Base-by-base conservation (phyloP, 2,113 vertebrate genomes). In the Bubo blakistoni region DNA sequence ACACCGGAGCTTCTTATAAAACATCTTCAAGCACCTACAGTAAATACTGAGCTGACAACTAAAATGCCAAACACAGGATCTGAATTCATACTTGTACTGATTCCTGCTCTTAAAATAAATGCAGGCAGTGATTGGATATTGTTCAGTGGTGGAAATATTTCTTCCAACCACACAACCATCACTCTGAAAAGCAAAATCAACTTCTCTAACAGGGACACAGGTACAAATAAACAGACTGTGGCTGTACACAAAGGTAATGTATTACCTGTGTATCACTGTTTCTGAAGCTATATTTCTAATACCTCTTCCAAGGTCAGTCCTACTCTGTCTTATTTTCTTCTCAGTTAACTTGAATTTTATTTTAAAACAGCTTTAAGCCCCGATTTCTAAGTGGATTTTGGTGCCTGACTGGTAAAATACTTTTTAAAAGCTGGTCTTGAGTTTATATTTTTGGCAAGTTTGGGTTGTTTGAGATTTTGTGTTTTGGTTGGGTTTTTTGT, bases 21-120 rank as follows among this genome's bases (percentile, higher is more conserved):
- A 94, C 94, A 93, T 73, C 91, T 96, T 95, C 65, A 34, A 91
- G 95, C 51, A 66, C 59, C 95, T 80, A 17, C 34, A 2, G 54
- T 96, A 93, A 98, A 96, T 93, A 88, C 40, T 13, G 92, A 90
- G 80, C 95, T 97, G 95, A 85, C 95, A 94, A 82, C 54, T 51
- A 8, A 55, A 94, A 83, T 40, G 44, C 71, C 92, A 76, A 92
- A 86, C 70, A 47, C 20, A 63, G 46, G 46, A 66, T 95, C 38
- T 85, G 88, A 95, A 92, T 93, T 95, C 88, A 54, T 92, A 66
- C 93, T 91, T 74, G 90, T 46, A 69, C 72, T 36, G 72, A 92
- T 94, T 97, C 95, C 94, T 94, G 94, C 95, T 62, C 90, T 94
- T 47, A 81, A 95, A 96, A 97, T 67, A 96, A 97, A 97, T 63